These are phyloP conservation scores for Chelonus formosanus DNA, from an alignment of 2,888 invertebrate species.

Conservation along the genomic window DNA sequence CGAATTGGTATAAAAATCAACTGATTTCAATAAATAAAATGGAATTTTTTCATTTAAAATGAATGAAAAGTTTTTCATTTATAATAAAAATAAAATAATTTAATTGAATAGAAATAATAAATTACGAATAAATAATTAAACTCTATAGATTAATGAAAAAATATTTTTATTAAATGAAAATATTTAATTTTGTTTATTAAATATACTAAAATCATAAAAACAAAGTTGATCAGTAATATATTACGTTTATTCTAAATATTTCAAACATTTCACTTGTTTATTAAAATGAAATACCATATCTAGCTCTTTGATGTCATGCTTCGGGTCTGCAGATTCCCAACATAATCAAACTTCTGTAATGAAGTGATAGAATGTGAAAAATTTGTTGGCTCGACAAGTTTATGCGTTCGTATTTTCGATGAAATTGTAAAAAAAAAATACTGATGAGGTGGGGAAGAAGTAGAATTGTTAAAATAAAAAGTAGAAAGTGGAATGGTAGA, in stretches of 20 bases:
- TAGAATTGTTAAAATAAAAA: not conserved
- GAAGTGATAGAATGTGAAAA: constrained; percentile 62
- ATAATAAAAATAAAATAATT: not conserved
- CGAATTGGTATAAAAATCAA: not conserved
- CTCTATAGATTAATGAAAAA: too few species aligned
- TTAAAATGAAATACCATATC: too few species aligned
- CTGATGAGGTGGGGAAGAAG: constrained; percentile 28
- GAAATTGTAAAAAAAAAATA: constrained; percentile 48
- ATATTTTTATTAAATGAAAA: too few species aligned
- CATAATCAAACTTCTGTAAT: constrained; percentile 49
- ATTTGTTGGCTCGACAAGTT: constrained; percentile 55
- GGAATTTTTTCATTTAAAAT: constrained; percentile 1
- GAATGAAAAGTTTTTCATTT: not conserved
- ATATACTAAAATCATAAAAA: too few species aligned
- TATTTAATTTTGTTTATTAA: too few species aligned
- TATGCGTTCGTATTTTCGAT: constrained; percentile 48
- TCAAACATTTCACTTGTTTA: too few species aligned
- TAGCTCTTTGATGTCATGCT: constrained; percentile 1
- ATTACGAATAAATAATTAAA: too few species aligned
- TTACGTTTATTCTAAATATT: too few species aligned
- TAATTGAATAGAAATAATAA: not conserved
- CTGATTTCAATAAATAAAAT: not conserved
- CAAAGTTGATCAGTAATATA: too few species aligned
- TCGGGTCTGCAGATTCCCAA: not conserved
- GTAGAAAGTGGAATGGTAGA: constrained; percentile 8